Conservation (phyloP, 2,797 vertebrate species). For the Helicolenus hilgendorfi region DNA sequence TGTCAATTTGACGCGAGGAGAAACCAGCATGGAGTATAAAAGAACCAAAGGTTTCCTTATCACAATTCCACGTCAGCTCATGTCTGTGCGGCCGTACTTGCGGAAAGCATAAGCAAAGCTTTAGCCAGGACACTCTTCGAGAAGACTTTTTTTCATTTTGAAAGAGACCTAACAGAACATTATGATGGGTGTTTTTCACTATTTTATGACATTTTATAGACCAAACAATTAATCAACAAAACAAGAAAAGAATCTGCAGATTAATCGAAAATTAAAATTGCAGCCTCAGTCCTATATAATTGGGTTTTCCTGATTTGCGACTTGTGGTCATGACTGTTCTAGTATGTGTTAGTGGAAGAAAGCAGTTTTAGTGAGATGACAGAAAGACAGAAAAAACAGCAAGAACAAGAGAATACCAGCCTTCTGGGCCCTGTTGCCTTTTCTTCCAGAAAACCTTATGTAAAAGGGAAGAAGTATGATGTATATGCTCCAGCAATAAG, state of each 20-base stretch:
- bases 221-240: background rate
- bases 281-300: background rate
- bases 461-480: background rate
- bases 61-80: too few relatives aligned
- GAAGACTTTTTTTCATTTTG: background rate
- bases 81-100: rapidly evolving
- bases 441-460: background rate
- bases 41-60: rapidly evolving
- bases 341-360: background rate
- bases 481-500: background rate
- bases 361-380: background rate
- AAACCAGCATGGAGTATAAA: too few relatives aligned
- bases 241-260: background rate
- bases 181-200: background rate
- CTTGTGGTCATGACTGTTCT: background rate
- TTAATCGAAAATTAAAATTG: background rate
- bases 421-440: background rate
- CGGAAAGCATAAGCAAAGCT: too few relatives aligned
- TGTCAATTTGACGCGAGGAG: rapidly evolving
- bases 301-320: background rate
- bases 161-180: background rate
- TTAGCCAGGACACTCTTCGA: background rate
- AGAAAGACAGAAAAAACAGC: background rate
- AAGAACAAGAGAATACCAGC: background rate
- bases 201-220: background rate